A percentile compares a stretch with the other conserved stretches of the same genome.
Evolutionary conservation across 2,113 vertebrate genomes (phyloP).

Genomic region (Dermatemys mawii): DNA sequence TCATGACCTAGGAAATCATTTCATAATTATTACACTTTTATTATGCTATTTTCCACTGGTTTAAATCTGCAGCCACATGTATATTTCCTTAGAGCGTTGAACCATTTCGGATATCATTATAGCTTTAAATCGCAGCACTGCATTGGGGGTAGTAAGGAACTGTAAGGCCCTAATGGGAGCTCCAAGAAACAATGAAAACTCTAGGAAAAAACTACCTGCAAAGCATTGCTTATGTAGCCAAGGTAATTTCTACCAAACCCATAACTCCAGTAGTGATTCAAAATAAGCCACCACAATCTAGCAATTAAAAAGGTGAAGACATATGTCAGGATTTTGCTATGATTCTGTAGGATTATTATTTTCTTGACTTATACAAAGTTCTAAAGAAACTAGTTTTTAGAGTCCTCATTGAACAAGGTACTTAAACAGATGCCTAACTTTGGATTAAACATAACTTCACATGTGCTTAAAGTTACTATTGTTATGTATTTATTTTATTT

Average conservation of each 20-base stretch:
- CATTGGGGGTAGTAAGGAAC: neutral
- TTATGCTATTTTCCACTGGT: neutral
- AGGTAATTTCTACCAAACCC: neutral
- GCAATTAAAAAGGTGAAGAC: neutral
- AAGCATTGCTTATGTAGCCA: neutral
- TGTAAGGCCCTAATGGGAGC: fast-evolving
- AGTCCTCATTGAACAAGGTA: neutral
- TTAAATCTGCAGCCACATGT: neutral
- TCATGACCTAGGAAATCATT: neutral
- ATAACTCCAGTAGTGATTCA: neutral
- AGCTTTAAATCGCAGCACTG: neutral
- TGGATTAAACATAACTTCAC: neutral
- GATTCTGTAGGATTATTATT: neutral
- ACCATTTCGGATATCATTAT: neutral
- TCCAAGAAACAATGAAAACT: neutral
- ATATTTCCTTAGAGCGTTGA: neutral
- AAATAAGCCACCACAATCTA: neutral
- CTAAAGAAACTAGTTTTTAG: neutral
- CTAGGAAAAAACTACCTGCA: neutral
- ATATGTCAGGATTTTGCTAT: neutral
- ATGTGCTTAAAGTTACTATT: neutral
- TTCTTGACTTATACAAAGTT: neutral
- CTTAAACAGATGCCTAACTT: neutral
- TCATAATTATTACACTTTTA: constrained; percentile 6
- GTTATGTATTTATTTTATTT: neutral